phyloP scores from a whole-genome alignment of 2,797 vertebrate genomes.

The Columba guinea region DNA sequence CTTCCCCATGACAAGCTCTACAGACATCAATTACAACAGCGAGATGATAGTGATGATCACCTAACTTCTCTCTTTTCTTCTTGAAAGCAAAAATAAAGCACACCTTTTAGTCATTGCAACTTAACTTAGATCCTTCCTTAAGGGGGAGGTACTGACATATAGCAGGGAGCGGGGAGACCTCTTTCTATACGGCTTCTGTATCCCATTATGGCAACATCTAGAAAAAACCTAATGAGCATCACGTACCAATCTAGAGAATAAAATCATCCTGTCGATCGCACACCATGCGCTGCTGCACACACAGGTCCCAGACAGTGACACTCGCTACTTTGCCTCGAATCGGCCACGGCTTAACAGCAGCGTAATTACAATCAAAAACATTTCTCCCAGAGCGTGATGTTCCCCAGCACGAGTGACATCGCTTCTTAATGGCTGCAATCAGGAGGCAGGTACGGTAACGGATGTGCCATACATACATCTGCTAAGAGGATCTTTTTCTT shows the following conservation, averaged over 20 bases:
- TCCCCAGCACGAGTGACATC: not conserved
- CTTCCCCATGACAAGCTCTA: conserved; percentile 3
- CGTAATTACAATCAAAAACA: not conserved
- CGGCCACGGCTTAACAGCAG: not conserved
- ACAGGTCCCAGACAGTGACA: not conserved
- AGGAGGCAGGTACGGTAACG: not conserved
- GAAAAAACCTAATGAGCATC: not conserved
- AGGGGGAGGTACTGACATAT: not conserved
- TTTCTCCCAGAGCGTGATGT: not conserved
- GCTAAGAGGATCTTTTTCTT: not conserved
- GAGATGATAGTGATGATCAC: not conserved
- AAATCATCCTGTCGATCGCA: not conserved
- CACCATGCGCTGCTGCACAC: not conserved
- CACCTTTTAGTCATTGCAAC: not conserved
- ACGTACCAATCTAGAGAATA: not conserved
- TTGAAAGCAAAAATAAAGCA: not conserved
- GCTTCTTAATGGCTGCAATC: not conserved
- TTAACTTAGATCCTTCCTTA: not conserved
- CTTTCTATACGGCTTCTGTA: not conserved
- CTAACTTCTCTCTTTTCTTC: not conserved
- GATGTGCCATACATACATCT: not conserved
- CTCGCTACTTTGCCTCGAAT: not conserved
- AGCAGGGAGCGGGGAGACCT: not conserved
- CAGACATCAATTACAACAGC: not conserved
- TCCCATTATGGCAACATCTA: not conserved